A percentile compares a stretch with the other conserved stretches of the same genome.
Conservation (phyloP, 2,113 vertebrate species). For the Hiodon alosoides region DNA sequence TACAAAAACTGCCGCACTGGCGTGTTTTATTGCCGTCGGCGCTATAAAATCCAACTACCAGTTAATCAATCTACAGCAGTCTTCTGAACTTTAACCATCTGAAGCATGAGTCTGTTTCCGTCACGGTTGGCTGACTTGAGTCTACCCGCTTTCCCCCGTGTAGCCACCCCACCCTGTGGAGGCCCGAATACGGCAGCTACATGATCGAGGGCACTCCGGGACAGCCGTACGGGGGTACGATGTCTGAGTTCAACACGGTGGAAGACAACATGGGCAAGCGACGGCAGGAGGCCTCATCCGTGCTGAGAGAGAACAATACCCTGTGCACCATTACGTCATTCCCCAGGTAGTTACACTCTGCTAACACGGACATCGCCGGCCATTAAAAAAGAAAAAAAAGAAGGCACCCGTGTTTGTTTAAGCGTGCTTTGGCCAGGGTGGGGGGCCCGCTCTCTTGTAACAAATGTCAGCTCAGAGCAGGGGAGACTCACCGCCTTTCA, state of each 20-base stretch:
- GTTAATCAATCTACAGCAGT: too few relatives aligned
- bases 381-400: too few relatives aligned
- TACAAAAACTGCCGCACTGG: too few relatives aligned
- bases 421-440: not conserved
- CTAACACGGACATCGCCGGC: not conserved
- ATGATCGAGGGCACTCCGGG: constrained; percentile 98
- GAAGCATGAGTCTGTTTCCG: not conserved
- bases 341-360: constrained; percentile 69
- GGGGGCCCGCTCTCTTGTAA: not conserved
- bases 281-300: constrained; percentile 78
- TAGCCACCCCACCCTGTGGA: constrained; percentile 96
- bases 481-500: too few relatives aligned
- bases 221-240: constrained; percentile 90
- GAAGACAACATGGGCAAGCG: constrained; percentile 95
- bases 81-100: not conserved
- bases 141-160: not conserved
- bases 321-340: constrained; percentile 88
- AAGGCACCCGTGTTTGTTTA: not conserved
- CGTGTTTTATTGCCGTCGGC: too few relatives aligned
- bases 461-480: too few relatives aligned
- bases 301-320: constrained; percentile 75
- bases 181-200: constrained; percentile 93
- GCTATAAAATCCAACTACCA: too few relatives aligned
- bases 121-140: not conserved
- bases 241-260: constrained; percentile 98